phyloP scores from a whole-genome alignment of 2,113 vertebrate genomes.

The Callospermophilus lateralis region DNA sequence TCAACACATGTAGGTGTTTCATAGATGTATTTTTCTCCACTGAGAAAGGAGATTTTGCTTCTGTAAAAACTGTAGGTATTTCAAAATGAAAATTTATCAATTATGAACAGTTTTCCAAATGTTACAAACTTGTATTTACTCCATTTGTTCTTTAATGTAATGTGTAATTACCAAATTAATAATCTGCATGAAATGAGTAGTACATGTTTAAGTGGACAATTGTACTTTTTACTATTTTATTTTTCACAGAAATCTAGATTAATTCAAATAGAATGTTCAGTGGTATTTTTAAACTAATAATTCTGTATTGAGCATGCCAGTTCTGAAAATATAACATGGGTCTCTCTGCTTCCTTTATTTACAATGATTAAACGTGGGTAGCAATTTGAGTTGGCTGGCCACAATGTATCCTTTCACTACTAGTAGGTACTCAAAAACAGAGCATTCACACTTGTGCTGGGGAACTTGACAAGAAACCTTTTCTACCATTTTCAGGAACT shows the following conservation, averaged over 20 bases:
- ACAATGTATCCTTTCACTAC: conserved; percentile 80
- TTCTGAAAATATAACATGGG: conserved; percentile 82
- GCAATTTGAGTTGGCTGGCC: conserved; percentile 80
- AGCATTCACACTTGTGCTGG: conserved; percentile 81
- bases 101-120: conserved; percentile 87
- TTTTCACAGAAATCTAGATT: conserved; percentile 85
- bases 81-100: conserved; percentile 82
- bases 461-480: conserved; percentile 87
- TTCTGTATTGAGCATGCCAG: conserved; percentile 88
- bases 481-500: conserved; percentile 86
- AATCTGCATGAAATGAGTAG: conserved; percentile 87
- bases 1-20: conserved; percentile 79
- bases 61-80: conserved; percentile 82
- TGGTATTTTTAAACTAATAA: conserved; percentile 87
- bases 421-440: conserved; percentile 78
- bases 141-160: conserved; percentile 87
- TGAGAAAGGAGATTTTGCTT: conserved; percentile 84
- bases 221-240: conserved; percentile 86
- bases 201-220: conserved; percentile 85
- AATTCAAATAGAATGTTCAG: conserved; percentile 85
- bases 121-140: conserved; percentile 88
- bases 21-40: conserved; percentile 85
- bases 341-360: conserved; percentile 88
- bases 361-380: conserved; percentile 81
- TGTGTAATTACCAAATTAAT: conserved; percentile 81